These are phyloP conservation scores for Sturnus vulgaris DNA, from an alignment of 2,113 vertebrate genomes.

Conservation along the genomic window DNA sequence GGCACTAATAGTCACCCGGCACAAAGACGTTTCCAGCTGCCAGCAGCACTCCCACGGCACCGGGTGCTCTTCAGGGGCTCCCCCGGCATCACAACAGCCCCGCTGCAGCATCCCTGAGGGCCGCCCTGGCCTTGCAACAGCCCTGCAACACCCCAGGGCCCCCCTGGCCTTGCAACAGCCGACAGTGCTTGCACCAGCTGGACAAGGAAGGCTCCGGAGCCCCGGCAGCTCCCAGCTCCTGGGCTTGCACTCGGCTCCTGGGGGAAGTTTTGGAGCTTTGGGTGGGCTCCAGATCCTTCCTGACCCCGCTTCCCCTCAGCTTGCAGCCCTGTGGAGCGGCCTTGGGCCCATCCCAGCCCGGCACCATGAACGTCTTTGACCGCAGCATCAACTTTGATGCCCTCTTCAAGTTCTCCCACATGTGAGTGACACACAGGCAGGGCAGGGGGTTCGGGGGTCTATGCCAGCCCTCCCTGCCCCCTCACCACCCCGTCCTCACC, in stretches of 20 bases:
- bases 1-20: conserved; percentile 52
- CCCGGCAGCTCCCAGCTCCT: neutral
- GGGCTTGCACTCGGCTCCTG: neutral
- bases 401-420: conserved; percentile 92
- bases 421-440: conserved; percentile 70
- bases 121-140: neutral
- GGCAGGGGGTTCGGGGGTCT: rapidly evolving
- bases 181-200: conserved; percentile 72
- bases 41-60: neutral
- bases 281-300: rapidly evolving
- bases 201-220: neutral
- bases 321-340: neutral
- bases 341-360: neutral
- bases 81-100: neutral
- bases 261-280: rapidly evolving
- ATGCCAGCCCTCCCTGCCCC: neutral
- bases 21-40: conserved; percentile 60
- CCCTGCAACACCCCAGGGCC: neutral
- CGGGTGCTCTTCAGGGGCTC: neutral
- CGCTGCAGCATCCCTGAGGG: rapidly evolving
- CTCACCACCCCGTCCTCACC: neutral
- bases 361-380: conserved; percentile 90
- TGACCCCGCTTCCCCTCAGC: rapidly evolving
- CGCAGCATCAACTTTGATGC: conserved; percentile 90
- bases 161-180: conserved; percentile 53